phyloP scores from a whole-genome alignment of 2,113 vertebrate species.

The Paradisaea rubra region DNA sequence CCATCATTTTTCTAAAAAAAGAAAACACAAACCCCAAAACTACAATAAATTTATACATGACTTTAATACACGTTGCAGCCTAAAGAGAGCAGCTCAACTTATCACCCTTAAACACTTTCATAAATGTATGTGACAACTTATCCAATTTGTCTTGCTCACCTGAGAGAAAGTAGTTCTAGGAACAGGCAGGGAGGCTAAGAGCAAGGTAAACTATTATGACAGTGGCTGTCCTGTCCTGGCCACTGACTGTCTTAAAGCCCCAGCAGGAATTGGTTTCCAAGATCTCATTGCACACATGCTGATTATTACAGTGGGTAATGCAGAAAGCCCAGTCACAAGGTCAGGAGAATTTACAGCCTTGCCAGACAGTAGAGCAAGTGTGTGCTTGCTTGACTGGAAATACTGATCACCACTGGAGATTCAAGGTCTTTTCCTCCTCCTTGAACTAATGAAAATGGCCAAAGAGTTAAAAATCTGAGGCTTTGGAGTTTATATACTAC shows the following conservation, averaged over 20 bases:
- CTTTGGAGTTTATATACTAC: background rate
- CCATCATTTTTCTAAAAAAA: slow-evolving; percentile 71
- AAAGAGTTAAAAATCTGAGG: background rate
- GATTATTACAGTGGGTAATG: background rate
- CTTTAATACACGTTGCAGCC: background rate
- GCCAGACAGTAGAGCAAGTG: background rate
- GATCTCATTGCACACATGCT: background rate
- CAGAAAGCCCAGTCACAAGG: background rate
- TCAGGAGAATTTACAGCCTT: background rate
- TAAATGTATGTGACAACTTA: background rate
- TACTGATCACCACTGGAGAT: background rate
- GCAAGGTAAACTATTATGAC: background rate
- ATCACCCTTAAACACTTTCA: background rate
- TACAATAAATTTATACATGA: background rate
- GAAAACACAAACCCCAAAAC: background rate
- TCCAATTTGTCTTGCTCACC: background rate
- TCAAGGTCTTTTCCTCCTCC: background rate
- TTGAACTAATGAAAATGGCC: background rate
- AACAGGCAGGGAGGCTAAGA: background rate
- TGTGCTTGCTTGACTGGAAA: background rate
- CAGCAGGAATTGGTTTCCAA: background rate
- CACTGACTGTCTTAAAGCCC: background rate
- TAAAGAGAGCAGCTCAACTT: background rate
- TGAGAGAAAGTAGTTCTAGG: background rate
- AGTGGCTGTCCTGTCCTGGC: background rate